A percentile compares a stretch with the other conserved stretches of the same genome.
Conservation (phyloP, 2,888 invertebrate genomes). For the Ptychoptera albimana region DNA sequence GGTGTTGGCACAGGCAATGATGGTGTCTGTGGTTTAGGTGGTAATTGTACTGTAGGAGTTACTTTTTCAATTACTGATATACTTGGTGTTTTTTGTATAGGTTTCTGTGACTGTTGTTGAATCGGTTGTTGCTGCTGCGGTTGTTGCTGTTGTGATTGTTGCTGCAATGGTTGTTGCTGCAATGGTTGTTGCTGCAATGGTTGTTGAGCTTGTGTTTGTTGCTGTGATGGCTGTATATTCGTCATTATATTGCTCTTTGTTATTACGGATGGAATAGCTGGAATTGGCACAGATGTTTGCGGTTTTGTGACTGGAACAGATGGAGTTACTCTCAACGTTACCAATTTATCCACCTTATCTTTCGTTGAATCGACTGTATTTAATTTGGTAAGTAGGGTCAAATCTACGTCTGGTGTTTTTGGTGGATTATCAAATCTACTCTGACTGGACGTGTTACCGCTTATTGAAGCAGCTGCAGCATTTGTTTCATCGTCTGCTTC, state of each 20-base stretch:
- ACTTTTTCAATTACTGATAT: slow-evolving; percentile 21
- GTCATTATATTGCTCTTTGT: not conserved
- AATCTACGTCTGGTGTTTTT: slow-evolving; percentile 34
- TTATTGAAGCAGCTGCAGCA: too few species aligned
- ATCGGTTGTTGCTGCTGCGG: slow-evolving; percentile 3
- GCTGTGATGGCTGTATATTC: not conserved
- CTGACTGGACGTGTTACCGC: slow-evolving; percentile 18
- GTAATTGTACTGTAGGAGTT: slow-evolving; percentile 22
- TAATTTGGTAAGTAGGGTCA: slow-evolving; percentile 24
- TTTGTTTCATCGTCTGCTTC: slow-evolving; percentile 43
- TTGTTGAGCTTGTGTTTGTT: slow-evolving; percentile 4
- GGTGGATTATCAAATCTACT: slow-evolving; percentile 31
- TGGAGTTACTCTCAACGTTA: slow-evolving; percentile 9
- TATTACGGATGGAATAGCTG: not conserved
- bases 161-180: slow-evolving; percentile 4
- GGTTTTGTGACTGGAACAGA: slow-evolving; percentile 8
- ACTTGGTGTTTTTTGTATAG: slow-evolving; percentile 7
- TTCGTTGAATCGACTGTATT: not conserved
- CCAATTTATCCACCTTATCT: not conserved
- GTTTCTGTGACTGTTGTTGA: slow-evolving; percentile 23
- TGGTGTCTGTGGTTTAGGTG: slow-evolving; percentile 26
- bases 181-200: not conserved
- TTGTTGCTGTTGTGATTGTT: slow-evolving; percentile 2
- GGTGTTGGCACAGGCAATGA: slow-evolving; percentile 14
- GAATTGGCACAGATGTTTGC: not conserved